A percentile compares a stretch with the other conserved stretches of the same genome.
These are phyloP conservation scores for Scrobipalpa atriplicella DNA, from an alignment of 2,888 invertebrate species.

Conservation along the genomic window DNA sequence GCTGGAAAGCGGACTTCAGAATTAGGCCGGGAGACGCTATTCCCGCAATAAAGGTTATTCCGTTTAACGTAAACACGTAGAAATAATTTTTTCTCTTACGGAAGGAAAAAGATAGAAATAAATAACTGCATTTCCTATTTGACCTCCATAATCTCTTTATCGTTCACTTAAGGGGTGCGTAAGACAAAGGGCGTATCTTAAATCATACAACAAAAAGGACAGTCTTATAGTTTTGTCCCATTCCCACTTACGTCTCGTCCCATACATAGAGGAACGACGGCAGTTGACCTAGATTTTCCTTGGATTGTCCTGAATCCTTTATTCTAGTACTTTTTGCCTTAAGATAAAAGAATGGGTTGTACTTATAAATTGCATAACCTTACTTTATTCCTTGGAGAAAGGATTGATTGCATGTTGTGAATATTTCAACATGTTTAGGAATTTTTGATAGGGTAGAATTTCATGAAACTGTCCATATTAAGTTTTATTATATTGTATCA, in stretches of 20 bases:
- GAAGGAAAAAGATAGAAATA: neutral
- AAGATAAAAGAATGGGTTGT: neutral
- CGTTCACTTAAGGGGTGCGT: neutral
- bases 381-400: neutral
- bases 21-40: no score
- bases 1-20: no score
- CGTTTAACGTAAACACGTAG: no score
- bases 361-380: neutral
- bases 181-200: slow-evolving; percentile 10
- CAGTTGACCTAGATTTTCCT: slow-evolving; percentile 29
- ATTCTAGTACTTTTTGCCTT: neutral
- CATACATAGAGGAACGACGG: slow-evolving; percentile 20
- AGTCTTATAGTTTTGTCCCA: slow-evolving; percentile 3
- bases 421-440: no score
- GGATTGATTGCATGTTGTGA: neutral
- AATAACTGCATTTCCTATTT: neutral
- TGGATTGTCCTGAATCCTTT: slow-evolving; percentile 14
- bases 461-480: no score
- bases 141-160: neutral
- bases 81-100: neutral
- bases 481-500: no score
- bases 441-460: no score
- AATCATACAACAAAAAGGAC: slow-evolving; percentile 7
- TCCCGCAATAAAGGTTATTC: no score
- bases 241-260: slow-evolving; percentile 3